Base-by-base conservation (phyloP, 2,888 invertebrate species). In the Tanytarsus gracilentus region DNA sequence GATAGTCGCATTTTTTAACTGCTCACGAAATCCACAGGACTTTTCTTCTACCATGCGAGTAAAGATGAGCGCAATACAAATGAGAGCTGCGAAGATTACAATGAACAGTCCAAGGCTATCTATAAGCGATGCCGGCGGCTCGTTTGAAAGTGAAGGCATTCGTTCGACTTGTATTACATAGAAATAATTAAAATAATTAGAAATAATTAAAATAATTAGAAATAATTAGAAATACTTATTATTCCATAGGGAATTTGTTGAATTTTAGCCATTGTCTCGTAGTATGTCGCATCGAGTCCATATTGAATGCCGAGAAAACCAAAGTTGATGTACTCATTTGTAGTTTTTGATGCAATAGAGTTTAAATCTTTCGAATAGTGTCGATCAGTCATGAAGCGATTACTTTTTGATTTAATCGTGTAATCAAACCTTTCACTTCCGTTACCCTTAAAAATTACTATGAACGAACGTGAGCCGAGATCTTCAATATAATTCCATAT, bases 221-320 rank as follows among this genome's bases (percentile, higher is more conserved):
- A n/a, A n/a, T n/a, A n/a, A n/a, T n/a, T n/a, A n/a, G n/a, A 33
- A 40, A 44, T 14, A 44, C 21, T 11, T 53, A 44, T 36, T 23
- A 16, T 23, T 30, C 21, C 36, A 30, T 52, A 5, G 1, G 33
- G 21, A 8, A 16, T 14, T 16, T 26, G 11, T 5, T 5, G 8
- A 55, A 18, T 25, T 14, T n/a, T 18, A 14, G 21, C 4, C 16
- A 40, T 1, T 29, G 11, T 8, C 62, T 76, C 71, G 44, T 82
- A 73, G 66, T 75, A 84, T 23, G 77, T 75, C 1, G 74, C 74
- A 67, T 85, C 83, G 30, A 85, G 70, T 0, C 80, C 76, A 71
- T 78, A 75, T 68, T 85, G 83, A 0, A 84, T 65, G 1, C 74
- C 71, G 65, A 83, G 71, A 66, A 83, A 83, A 1, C 71, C 67